phyloP scores from a whole-genome alignment of 2,888 invertebrate species.

The Tinea trinotella region DNA sequence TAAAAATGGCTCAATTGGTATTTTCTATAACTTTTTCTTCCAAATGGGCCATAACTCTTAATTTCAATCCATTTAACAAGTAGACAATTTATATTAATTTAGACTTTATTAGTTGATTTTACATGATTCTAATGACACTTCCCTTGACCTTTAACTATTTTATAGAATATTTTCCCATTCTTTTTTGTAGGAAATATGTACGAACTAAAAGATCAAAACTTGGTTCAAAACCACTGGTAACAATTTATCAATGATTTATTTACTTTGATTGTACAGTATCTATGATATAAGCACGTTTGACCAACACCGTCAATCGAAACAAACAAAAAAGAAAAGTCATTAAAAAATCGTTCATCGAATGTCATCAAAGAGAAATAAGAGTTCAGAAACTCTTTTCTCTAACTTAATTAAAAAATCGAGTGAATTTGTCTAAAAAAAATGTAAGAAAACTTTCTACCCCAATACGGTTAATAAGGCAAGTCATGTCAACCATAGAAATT shows the following conservation, averaged over 20 bases:
- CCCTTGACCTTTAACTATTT: not conserved
- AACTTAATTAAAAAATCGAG: constrained; percentile 62
- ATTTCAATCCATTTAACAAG: constrained; percentile 4
- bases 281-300: no score
- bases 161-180: no score
- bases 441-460: constrained; percentile 29
- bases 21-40: constrained; percentile 8
- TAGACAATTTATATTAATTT: constrained; percentile 10
- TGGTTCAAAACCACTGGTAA: no score
- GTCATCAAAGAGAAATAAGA: constrained; percentile 66
- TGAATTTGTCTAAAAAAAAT: constrained; percentile 27
- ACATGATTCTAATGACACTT: not conserved
- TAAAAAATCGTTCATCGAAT: constrained; percentile 58
- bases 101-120: not conserved
- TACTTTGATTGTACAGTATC: no score
- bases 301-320: no score
- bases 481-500: constrained; percentile 13
- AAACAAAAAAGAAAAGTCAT: not conserved
- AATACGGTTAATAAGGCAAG: constrained; percentile 23
- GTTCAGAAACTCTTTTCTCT: constrained; percentile 36
- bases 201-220: no score
- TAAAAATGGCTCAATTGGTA: not conserved
- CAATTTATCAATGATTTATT: no score
- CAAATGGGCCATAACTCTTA: constrained; percentile 2
- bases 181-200: no score